Evolutionary conservation across 2,888 invertebrate species (phyloP).

Genomic region (Tricholauxania praeusta): DNA sequence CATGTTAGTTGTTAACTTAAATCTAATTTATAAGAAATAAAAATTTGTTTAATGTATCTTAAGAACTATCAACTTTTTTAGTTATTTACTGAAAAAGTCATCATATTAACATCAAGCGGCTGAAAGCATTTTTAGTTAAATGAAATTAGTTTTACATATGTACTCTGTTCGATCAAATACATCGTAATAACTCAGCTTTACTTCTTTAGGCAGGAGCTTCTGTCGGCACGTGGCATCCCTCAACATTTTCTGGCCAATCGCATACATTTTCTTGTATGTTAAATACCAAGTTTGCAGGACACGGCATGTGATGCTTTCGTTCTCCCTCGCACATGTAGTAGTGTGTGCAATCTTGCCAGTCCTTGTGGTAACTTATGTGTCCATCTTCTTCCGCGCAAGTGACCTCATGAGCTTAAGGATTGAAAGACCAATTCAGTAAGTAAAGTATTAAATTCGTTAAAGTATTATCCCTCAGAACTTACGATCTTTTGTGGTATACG

Average conservation of each 20-base stretch:
- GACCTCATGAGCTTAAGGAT: constrained; percentile 83
- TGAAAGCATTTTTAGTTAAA: too few species aligned
- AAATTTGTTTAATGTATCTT: too few species aligned
- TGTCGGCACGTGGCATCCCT: constrained; percentile 82
- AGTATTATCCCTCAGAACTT: constrained; percentile 68
- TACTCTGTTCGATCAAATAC: too few species aligned
- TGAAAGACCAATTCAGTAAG: neutral
- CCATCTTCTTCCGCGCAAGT: constrained; percentile 93
- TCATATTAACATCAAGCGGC: too few species aligned
- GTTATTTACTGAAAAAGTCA: too few species aligned
- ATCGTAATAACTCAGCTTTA: neutral
- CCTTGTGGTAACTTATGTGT: constrained; percentile 93
- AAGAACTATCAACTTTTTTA: too few species aligned
- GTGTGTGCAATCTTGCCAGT: constrained; percentile 91
- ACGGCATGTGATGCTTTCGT: constrained; percentile 95
- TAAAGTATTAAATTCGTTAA: neutral
- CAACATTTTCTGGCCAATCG: constrained; percentile 96
- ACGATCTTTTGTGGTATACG: constrained; percentile 92
- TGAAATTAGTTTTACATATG: too few species aligned
- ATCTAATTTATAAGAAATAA: too few species aligned
- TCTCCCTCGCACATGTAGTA: constrained; percentile 98
- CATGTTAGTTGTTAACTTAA: too few species aligned
- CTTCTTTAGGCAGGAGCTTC: constrained; percentile 71
- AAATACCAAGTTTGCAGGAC: constrained; percentile 91
- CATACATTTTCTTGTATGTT: constrained; percentile 94